Conservation (phyloP, 2,797 vertebrate species). For the Salarias fasciatus region DNA sequence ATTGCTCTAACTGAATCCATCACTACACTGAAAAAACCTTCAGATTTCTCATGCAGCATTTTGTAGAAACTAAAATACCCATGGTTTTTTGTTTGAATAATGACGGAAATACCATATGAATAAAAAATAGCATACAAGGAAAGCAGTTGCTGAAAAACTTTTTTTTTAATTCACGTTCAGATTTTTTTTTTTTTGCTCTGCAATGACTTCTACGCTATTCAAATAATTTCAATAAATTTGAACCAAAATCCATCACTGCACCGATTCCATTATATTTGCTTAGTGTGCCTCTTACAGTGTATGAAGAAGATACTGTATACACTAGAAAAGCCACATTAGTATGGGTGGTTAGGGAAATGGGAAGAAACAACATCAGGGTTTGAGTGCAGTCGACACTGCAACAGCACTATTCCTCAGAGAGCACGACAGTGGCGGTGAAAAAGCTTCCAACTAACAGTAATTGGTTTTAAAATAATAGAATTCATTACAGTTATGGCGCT, state of each 20-base stretch:
- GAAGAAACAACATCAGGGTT: slow-evolving; percentile 74
- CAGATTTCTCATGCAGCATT: no score
- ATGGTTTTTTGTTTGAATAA: no score
- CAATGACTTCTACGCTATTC: no score
- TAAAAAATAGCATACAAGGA: no score
- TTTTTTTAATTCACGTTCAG: no score
- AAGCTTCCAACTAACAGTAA: slow-evolving; percentile 83
- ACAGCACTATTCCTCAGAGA: slow-evolving; percentile 78
- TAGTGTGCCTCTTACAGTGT: slow-evolving; percentile 26
- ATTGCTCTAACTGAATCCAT: no score
- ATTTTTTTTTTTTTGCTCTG: no score
- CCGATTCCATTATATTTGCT: slow-evolving; percentile 31
- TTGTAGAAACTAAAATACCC: no score
- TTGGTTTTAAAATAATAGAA: slow-evolving; percentile 88
- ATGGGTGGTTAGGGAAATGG: slow-evolving; percentile 66
- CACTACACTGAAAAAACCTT: no score
- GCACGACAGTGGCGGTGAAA: slow-evolving; percentile 65
- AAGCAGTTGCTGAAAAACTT: no score
- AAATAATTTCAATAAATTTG: no score
- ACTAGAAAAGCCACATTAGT: slow-evolving; percentile 65
- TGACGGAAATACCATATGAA: no score
- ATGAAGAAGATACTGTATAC: slow-evolving; percentile 46
- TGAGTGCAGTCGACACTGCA: slow-evolving; percentile 72
- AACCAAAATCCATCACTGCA: slow-evolving; percentile 11
- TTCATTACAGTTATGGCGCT: slow-evolving; percentile 84